Evolutionary conservation across 2,797 vertebrate species (phyloP).

Genomic region (Geotrypetes seraphini): DNA sequence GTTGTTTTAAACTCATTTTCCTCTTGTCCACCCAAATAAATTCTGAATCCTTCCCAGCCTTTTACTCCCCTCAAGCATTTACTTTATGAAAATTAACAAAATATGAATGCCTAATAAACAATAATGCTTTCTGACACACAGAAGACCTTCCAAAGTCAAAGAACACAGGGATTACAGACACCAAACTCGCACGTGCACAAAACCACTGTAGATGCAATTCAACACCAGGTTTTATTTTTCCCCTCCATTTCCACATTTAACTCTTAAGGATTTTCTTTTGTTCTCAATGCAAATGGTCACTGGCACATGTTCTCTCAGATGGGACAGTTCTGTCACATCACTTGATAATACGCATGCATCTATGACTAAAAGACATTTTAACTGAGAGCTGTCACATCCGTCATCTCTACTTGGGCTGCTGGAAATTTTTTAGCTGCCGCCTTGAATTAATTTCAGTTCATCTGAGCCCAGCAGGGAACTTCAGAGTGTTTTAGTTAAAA

Average conservation of each 20-base stretch:
- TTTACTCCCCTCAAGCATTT: no score
- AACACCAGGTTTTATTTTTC: slow-evolving; percentile 3
- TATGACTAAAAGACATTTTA: slow-evolving; percentile 69
- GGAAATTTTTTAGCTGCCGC: slow-evolving; percentile 70
- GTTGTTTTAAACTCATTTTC: no score
- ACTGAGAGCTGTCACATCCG: slow-evolving; percentile 68
- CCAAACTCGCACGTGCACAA: background rate
- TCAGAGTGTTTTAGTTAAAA: slow-evolving; percentile 61
- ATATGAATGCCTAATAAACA: no score
- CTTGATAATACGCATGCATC: slow-evolving; percentile 64
- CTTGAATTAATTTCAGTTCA: slow-evolving; percentile 72
- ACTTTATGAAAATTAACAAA: no score
- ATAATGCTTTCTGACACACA: background rate
- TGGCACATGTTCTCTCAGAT: slow-evolving; percentile 52
- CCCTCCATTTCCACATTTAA: slow-evolving; percentile 2
- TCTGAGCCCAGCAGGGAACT: slow-evolving; percentile 64
- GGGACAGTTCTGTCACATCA: slow-evolving; percentile 60
- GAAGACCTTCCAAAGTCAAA: background rate
- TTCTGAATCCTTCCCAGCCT: no score
- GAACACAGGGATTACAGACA: background rate
- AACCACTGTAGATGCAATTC: background rate
- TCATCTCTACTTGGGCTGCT: slow-evolving; percentile 61
- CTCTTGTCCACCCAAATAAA: no score
- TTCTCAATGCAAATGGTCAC: slow-evolving; percentile 60
- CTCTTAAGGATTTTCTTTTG: slow-evolving; percentile 50